Evolutionary conservation across 2,888 invertebrate species (phyloP), one percentile per base, ranked within the genome.

Genomic region (Noctua pronuba): DNA sequence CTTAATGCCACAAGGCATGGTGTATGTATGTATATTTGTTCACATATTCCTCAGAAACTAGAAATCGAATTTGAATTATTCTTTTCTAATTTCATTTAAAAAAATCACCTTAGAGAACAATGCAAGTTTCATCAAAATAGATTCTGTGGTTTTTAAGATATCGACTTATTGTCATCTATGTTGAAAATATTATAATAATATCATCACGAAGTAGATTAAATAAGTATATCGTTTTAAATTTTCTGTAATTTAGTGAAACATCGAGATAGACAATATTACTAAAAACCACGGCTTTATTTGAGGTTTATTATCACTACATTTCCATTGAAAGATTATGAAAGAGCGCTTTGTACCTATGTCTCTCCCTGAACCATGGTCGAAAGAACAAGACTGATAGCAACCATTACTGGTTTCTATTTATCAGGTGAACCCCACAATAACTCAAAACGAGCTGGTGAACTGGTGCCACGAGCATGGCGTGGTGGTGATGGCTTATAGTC

Each of bases 341-440:
- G 13, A 58, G 0, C 13, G 28, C 28, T 58, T 58, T 58, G 55
- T 58, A n/a, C n/a, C n/a, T n/a, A 58, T 58, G 6, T 55, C 0
- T n/a, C 13, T n/a, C 55, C 55, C 28, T 13, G 28, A 58, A 6
- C n/a, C 28, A 13, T 58, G 6, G 0, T 8, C 11, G 24, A 52
- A 55, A n/a, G n/a, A 11, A 16, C 16, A 16, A 6, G 28, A 58
- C 28, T 58, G n/a, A 58, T 28, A 28, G 16, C 16, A 16, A 6
- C 28, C 58, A 58, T 58, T 41, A 41, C n/a, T n/a, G 1, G 10
- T 28, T 41, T n/a, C 13, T 65, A 18, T 41, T 65, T n/a, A n/a
- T 3, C 97, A 98, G 94, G 98, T 98, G 0, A 98, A 98, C 90
- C 98, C 98, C 11, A 97, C 98, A 77, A 95, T 98, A 83, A 98